Conservation (phyloP, 2,113 vertebrate genomes). For the Mirza zaza region DNA sequence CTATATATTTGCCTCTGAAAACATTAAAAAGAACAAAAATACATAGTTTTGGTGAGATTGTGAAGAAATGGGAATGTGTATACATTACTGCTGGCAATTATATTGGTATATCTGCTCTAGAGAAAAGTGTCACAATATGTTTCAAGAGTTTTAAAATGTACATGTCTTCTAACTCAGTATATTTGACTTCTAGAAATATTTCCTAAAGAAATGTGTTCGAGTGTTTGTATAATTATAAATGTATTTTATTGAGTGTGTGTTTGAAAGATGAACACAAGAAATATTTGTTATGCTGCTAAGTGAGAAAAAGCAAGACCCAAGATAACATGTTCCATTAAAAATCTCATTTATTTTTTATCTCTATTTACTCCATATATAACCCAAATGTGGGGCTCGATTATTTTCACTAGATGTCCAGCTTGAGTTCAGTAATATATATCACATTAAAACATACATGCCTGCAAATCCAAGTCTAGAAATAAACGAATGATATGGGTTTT, state of each 20-base stretch:
- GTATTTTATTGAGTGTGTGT: not conserved
- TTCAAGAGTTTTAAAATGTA: not conserved
- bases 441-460: not conserved
- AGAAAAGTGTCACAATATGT: not conserved
- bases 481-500: not conserved
- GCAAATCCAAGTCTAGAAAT: slow-evolving; percentile 7
- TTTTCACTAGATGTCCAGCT: not conserved
- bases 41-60: not conserved
- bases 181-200: slow-evolving; percentile 34
- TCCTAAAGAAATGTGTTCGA: not conserved
- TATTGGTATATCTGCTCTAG: not conserved
- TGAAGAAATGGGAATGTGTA: not conserved
- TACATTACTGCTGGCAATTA: not conserved
- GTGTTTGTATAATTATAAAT: not conserved
- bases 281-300: not conserved
- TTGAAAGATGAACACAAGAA: not conserved
- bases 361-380: not conserved
- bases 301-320: not conserved
- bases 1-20: slow-evolving; percentile 27
- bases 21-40: not conserved
- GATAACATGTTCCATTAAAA: not conserved
- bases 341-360: not conserved
- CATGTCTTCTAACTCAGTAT: not conserved
- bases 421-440: not conserved
- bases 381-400: not conserved